Base-by-base conservation (phyloP, 2,888 invertebrate genomes). In the Neelides folsomi region DNA sequence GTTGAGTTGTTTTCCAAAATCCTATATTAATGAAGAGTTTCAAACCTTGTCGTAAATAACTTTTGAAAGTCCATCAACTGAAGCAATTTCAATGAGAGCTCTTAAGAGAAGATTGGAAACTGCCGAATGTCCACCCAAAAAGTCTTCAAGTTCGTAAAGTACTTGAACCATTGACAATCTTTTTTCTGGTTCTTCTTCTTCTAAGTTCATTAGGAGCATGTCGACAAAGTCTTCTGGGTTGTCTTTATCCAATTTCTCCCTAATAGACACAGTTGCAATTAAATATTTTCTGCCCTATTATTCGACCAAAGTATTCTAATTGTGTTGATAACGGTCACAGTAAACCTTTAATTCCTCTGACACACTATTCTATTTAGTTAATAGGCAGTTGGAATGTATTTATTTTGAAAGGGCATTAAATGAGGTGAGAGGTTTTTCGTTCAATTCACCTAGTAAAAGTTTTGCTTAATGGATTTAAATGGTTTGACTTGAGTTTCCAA, bases 121-220 rank as follows among this genome's bases (percentile, higher is more conserved):
- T 1, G 89, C 89, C 0, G 88, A 84, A 67, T 88, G 87, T 0
- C 89, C 89, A 0, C 89, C 89, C 3, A 90, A 71, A 65, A 90
- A 86, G 66, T 90, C 89, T 73, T 89, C 69, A 39, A 68, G 58
- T 48, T 66, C 67, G 55, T 63, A 68, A 6, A 67, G 51, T n/a
- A 65, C 56, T 53, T 66, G 64, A 5, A 65, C 59, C 54, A 59
- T 57, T n/a, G 64, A 63, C 6, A 66, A 49, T 47, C 51, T 54
- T 10, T 53, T 54, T 20, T 57, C 53, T 3, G 51, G 71, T 44
- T 59, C 59, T 42, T 57, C 54, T 51, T 81, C 79, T 43, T 76
- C 74, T 0, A 86, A 67, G 51, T 84, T 82, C 60, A 79, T 76
- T 0, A 89, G 70, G 0, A 88, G 70, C 0, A 84, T 85, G 66